Conservation (phyloP, 2,888 invertebrate genomes). For the Plemyria rubiginata region DNA sequence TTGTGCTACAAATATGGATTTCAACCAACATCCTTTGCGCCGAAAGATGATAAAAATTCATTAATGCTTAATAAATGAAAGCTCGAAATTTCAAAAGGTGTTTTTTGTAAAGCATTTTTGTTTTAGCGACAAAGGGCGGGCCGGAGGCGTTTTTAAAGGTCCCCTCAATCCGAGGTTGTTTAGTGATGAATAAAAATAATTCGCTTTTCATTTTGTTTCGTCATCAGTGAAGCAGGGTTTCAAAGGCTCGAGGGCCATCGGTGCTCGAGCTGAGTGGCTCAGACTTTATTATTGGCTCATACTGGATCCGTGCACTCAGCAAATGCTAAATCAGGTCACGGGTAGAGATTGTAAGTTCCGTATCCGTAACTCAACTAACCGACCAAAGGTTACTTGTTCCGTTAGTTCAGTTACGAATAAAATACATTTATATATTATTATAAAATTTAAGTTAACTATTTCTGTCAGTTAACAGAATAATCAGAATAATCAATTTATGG, state of each 20-base stretch:
- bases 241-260: conserved; percentile 75
- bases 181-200: conserved; percentile 76
- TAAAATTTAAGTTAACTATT: no score
- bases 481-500: no score
- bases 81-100: conserved; percentile 52
- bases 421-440: no score
- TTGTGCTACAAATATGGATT: not conserved
- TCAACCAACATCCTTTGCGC: conserved; percentile 3
- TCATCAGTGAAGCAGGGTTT: conserved; percentile 67
- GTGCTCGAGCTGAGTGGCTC: conserved; percentile 69
- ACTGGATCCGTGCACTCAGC: conserved; percentile 63
- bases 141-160: conserved; percentile 57
- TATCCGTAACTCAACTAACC: conserved; percentile 43
- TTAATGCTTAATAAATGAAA: conserved; percentile 34
- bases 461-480: no score
- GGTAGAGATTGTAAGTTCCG: conserved; percentile 32
- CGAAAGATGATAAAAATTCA: conserved; percentile 41
- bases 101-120: conserved; percentile 62
- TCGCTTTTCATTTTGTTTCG: conserved; percentile 73
- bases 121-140: conserved; percentile 60
- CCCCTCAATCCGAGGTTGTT: conserved; percentile 58
- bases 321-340: conserved; percentile 76
- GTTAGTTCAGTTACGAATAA: no score
- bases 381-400: no score
- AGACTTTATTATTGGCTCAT: conserved; percentile 80